Evolutionary conservation across 2,888 invertebrate genomes (phyloP).

Genomic region (Leistus spinibarbis): DNA sequence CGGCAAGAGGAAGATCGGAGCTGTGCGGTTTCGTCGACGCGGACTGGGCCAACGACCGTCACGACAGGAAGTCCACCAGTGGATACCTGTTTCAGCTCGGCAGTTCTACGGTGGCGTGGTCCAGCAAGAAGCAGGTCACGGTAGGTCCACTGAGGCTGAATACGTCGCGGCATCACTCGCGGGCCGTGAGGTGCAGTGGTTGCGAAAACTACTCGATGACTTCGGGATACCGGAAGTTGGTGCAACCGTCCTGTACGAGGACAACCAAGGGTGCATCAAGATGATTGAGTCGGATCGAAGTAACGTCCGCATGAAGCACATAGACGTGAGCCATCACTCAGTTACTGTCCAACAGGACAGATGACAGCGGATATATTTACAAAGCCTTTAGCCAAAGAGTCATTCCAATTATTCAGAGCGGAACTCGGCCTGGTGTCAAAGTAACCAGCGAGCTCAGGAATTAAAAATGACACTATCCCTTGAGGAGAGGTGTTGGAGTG

Average conservation of each 20-base stretch:
- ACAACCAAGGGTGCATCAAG: slow-evolving; percentile 11
- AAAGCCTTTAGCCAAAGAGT: too few species aligned
- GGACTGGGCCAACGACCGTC: slow-evolving; percentile 2
- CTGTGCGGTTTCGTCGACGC: slow-evolving; percentile 7
- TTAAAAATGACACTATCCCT: too few species aligned
- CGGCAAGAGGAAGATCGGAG: not conserved
- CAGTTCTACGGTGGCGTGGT: not conserved
- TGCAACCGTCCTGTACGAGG: not conserved
- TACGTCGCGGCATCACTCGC: slow-evolving; percentile 11
- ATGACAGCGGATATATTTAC: too few species aligned
- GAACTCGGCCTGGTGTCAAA: too few species aligned
- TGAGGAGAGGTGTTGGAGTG: too few species aligned
- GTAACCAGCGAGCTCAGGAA: too few species aligned
- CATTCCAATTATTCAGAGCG: too few species aligned
- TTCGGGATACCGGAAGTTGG: not conserved
- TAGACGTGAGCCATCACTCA: not conserved
- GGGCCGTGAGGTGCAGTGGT: not conserved
- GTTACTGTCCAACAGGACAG: too few species aligned
- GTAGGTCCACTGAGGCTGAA: not conserved
- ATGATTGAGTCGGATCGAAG: not conserved
- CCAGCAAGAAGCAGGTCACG: not conserved
- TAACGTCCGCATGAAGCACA: not conserved
- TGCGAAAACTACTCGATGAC: not conserved
- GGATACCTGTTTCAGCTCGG: slow-evolving; percentile 7
- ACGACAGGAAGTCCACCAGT: slow-evolving; percentile 6